Evolutionary conservation across 1,140 invertebrate genomes (phyloP), one percentile per base, ranked within the genome.

Genomic region (Oedothorax gibbosus): DNA sequence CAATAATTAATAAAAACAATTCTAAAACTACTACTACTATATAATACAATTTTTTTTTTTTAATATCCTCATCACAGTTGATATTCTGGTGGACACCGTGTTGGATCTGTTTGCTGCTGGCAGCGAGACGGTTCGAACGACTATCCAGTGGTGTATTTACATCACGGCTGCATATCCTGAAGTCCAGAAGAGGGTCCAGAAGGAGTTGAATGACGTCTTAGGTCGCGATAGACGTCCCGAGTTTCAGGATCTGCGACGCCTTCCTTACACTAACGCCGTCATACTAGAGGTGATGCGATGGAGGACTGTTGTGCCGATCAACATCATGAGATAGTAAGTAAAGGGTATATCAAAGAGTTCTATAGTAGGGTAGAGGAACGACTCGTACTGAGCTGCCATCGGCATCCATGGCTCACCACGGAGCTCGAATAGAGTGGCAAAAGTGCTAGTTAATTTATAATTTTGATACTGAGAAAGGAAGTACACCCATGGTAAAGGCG

Each of bases 201-300:
- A 92, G 0, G 94, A 95, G 89, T 91, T 96, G 21, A 91, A 93
- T 51, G 87, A 88, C 0, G 89, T 91, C 7, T 88, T 95, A 20
- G 91, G 91, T 57, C 20, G 53, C 8, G 82, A 86, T 60, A 85
- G 82, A 73, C 60, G 35, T 53, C 86, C 86, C 0, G 83, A 77
- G 76, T 87, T 85, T n/a, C 71, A 84, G 64, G 85, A 87, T 62
- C 82, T 51, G 49, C 62, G 65, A 49, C 18, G 50, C 14, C 73
- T 75, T 69, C 81, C 81, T 2, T 84, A 84, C 9, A 84, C 81
- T 18, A 56, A 75, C 11, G 14, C 81, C 9, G 71, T 84, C 7
- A 21, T 84, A 14, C 15, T 65, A 7, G 81, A 84, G 66, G 49
- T 84, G n/a, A 65, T 65, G 71, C 20, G 81, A 49, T 81, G 79